Evolutionary conservation across 2,113 vertebrate species (phyloP), one percentile per base, ranked within the genome.

Genomic region (Calonectris borealis): DNA sequence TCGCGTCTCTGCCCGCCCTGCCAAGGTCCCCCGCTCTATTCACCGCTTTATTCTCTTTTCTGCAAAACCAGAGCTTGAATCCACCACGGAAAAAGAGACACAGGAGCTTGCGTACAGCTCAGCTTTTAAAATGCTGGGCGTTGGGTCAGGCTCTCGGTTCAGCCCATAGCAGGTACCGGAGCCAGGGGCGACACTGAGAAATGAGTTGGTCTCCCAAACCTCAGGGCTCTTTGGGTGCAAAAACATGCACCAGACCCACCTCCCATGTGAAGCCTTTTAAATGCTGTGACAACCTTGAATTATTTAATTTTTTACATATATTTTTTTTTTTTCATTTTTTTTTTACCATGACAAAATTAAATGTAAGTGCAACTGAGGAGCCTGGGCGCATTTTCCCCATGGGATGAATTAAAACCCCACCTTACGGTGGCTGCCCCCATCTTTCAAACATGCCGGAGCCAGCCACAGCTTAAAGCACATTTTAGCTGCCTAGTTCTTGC

Each of bases 31-130:
- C 32, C 0, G 0, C 34, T 87, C 48, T 58, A 13, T 71, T 90
- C 38, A n/a, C 34, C 10, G 0, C 65, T 64, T 77, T 10, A 51
- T 36, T 80, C 65, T 44, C 51, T 82, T 83, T 66, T 27, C 77
- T 86, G 76, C 48, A 79, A 82, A 94, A 44, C 11, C 27, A 58
- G 77, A 86, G 61, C 51, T 54, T 54, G 65, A 51, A 38, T 62
- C 31, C 52, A 49, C 42, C 11, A 7, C 3, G 48, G 58, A 61
- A 86, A 82, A 91, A 69, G 7, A 54, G 34, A 32, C n/a, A 46
- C 1, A 2, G 26, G 34, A 80, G 22, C 16, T 44, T 54, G 34
- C 0, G 0, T 17, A 16, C 57, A 73, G 49, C 54, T 61, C 62
- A 57, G 71, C 20, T 85, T 80, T 90, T 51, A 20, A 64, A 58